Conservation (phyloP, 2,888 invertebrate species). For the Cheilosia impressa region DNA sequence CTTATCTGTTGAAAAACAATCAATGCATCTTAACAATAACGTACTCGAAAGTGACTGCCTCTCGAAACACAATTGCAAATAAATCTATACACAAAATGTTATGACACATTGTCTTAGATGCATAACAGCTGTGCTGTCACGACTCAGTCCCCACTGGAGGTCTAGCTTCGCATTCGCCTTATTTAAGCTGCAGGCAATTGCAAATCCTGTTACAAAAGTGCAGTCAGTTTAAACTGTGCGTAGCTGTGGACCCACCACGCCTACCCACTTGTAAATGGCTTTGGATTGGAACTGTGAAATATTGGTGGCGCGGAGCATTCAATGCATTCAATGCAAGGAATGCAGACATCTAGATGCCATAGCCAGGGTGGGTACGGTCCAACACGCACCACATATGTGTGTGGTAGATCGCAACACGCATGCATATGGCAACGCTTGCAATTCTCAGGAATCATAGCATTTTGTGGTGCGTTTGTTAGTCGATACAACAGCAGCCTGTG, state of each 20-base stretch:
- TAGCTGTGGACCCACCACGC: constrained; percentile 61
- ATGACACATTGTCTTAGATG: constrained; percentile 66
- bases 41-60: constrained; percentile 11
- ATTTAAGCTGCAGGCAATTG: constrained; percentile 54
- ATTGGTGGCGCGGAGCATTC: constrained; percentile 35
- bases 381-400: constrained; percentile 60
- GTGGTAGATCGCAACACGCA: constrained; percentile 40
- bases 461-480: constrained; percentile 53
- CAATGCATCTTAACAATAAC: constrained; percentile 12
- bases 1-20: constrained; percentile 39
- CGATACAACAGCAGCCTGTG: constrained; percentile 41
- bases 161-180: constrained; percentile 28
- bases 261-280: constrained; percentile 54
- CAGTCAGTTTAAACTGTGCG: constrained; percentile 52
- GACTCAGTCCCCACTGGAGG: constrained; percentile 41
- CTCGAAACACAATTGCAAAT: constrained; percentile 14
- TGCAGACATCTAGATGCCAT: constrained; percentile 39
- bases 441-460: constrained; percentile 40
- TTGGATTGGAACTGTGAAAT: constrained; percentile 58
- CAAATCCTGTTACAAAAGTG: constrained; percentile 61
- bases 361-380: constrained; percentile 38
- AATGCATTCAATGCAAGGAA: constrained; percentile 42
- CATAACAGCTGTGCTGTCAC: constrained; percentile 59
- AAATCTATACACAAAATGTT: constrained; percentile 58
- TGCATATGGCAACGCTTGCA: constrained; percentile 19